These are phyloP conservation scores for Drosophila cardini DNA, from an alignment of 1,140 invertebrate genomes.

Conservation along the genomic window DNA sequence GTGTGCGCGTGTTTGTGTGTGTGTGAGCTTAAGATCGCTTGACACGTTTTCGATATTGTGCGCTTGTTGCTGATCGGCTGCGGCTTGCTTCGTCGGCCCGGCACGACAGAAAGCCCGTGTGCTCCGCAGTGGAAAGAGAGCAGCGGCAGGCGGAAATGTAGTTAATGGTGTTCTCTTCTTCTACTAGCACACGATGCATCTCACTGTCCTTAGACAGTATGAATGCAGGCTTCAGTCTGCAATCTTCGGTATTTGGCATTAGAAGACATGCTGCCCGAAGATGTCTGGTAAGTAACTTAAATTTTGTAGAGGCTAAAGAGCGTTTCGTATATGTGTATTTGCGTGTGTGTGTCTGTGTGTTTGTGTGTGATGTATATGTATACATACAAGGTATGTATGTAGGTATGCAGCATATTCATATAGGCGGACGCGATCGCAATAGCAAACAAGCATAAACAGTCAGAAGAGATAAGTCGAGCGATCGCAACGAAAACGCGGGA, in stretches of 20 bases:
- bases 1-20: not conserved
- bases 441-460: constrained; percentile 24
- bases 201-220: not conserved
- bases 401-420: not conserved
- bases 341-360: not conserved
- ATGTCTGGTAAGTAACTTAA: constrained; percentile 3
- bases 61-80: not conserved
- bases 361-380: constrained; percentile 15
- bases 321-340: not conserved
- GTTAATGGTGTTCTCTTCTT: not conserved
- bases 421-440: not conserved
- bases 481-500: constrained; percentile 36
- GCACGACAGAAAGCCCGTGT: constrained; percentile 1
- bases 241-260: not conserved
- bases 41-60: constrained; percentile 19
- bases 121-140: not conserved
- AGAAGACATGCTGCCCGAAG: not conserved
- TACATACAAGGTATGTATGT: not conserved
- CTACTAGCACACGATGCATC: no score
- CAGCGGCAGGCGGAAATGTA: not conserved
- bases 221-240: constrained; percentile 5
- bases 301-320: not conserved
- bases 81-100: constrained; percentile 1
- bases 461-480: constrained; percentile 24
- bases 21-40: constrained; percentile 6